Evolutionary conservation across 2,888 invertebrate genomes (phyloP).

Genomic region (Homarus gammarus): DNA sequence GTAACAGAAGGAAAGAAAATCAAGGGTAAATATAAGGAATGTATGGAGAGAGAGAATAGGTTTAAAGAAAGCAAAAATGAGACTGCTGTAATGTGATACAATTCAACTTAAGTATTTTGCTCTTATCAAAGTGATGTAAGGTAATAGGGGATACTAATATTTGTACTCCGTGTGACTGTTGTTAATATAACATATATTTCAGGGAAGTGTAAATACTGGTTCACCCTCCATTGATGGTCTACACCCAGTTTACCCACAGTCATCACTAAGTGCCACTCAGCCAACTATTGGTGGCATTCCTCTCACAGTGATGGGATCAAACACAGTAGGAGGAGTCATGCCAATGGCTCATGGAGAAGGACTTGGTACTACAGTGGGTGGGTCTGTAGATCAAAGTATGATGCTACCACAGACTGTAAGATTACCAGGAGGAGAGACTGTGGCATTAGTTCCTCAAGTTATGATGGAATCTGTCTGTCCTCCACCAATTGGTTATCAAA

Average conservation of each 20-base stretch:
- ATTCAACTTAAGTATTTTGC: too few species aligned
- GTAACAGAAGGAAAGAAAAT: too few species aligned
- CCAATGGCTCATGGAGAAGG: slow-evolving; percentile 24
- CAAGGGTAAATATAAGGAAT: too few species aligned
- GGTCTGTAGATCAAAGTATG: slow-evolving; percentile 22
- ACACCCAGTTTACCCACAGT: slow-evolving; percentile 49
- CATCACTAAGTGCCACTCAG: slow-evolving; percentile 25
- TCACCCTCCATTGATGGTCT: slow-evolving; percentile 54
- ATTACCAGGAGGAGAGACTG: slow-evolving; percentile 49
- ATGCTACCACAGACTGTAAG: slow-evolving; percentile 58
- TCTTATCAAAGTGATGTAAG: too few species aligned
- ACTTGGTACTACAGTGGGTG: slow-evolving; percentile 9
- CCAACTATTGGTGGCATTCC: slow-evolving; percentile 54
- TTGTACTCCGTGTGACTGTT: too few species aligned
- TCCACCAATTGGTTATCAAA: slow-evolving; percentile 26
- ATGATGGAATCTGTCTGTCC: slow-evolving; percentile 34
- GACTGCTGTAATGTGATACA: too few species aligned
- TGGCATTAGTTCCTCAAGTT: slow-evolving; percentile 40
- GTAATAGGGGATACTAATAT: too few species aligned
- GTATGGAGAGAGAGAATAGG: too few species aligned
- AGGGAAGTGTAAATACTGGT: slow-evolving; percentile 47
- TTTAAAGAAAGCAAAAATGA: too few species aligned
- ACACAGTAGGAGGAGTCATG: neutral
- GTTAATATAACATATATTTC: neutral
- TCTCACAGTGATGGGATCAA: slow-evolving; percentile 45